A percentile compares a stretch with the other conserved stretches of the same genome.
These are phyloP conservation scores for Temnothorax nylanderi DNA, from an alignment of 1,140 invertebrate species.

Conservation along the genomic window DNA sequence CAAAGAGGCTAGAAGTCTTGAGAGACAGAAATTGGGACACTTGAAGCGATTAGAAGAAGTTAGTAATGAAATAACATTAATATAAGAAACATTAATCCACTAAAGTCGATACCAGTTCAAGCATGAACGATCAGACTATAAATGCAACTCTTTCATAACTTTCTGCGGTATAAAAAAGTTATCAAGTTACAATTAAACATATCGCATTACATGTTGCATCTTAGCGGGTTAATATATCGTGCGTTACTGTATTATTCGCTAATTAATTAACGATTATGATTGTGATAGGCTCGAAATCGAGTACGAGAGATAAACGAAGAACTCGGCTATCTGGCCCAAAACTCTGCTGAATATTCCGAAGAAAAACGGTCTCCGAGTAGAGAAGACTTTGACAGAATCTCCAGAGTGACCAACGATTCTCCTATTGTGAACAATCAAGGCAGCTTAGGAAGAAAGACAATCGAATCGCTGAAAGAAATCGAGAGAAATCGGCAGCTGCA, in stretches of 20 bases:
- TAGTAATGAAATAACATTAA: constrained; percentile 66
- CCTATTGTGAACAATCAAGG: constrained; percentile 90
- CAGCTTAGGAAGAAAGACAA: constrained; percentile 92
- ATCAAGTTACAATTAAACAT: neutral
- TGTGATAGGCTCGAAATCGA: constrained; percentile 84
- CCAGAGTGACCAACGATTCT: constrained; percentile 93
- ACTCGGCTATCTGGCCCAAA: constrained; percentile 86
- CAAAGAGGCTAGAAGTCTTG: constrained; percentile 88
- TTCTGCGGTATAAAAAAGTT: neutral
- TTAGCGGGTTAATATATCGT: neutral
- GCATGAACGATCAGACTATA: neutral
- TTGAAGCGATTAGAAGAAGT: constrained; percentile 88
- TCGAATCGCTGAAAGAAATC: constrained; percentile 95
- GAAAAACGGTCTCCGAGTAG: constrained; percentile 89
- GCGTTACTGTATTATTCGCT: neutral
- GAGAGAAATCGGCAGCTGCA: constrained; percentile 94
- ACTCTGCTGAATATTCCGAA: constrained; percentile 85
- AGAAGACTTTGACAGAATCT: constrained; percentile 95
- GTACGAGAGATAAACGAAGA: constrained; percentile 88
- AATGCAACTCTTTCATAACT: neutral
- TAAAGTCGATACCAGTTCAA: neutral
- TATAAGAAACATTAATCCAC: constrained; percentile 2
- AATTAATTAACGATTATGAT: constrained; percentile 28
- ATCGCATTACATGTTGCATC: neutral
- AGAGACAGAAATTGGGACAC: constrained; percentile 87